Conservation (phyloP, 2,797 vertebrate species). For the Distichodus sexfasciatus region DNA sequence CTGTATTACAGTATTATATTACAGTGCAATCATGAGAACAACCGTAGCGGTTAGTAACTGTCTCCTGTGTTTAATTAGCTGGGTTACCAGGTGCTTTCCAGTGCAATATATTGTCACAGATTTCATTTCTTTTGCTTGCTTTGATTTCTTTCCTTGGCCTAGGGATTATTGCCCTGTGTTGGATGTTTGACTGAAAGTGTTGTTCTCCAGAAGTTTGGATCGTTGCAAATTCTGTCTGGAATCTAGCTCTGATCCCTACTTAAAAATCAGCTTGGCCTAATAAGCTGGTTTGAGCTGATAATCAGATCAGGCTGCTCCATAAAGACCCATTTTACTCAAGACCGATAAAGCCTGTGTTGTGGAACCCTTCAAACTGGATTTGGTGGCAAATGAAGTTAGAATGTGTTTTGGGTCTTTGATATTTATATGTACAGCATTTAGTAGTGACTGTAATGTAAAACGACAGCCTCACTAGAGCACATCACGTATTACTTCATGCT, state of each 20-base stretch:
- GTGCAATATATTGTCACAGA: neutral
- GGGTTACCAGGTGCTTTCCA: constrained; percentile 16
- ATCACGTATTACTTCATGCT: too few species aligned
- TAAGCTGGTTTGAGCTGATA: too few species aligned
- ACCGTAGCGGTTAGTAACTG: too few species aligned
- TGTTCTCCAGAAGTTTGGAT: neutral
- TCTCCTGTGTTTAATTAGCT: neutral
- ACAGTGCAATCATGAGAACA: neutral
- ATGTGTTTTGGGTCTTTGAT: too few species aligned
- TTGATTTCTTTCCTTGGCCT: neutral
- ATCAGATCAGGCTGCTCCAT: too few species aligned
- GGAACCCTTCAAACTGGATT: too few species aligned
- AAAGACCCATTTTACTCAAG: too few species aligned
- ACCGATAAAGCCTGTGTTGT: too few species aligned
- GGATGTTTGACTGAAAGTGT: neutral
- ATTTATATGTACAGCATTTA: too few species aligned
- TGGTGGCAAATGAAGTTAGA: too few species aligned
- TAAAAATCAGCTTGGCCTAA: constrained; percentile 6
- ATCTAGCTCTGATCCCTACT: neutral
- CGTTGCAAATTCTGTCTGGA: neutral
- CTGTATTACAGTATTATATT: neutral
- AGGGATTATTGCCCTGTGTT: constrained; percentile 5
- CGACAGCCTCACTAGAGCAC: too few species aligned
- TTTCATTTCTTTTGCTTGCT: neutral
- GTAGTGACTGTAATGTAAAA: too few species aligned